Evolutionary conservation across 2,888 invertebrate species (phyloP).

Genomic region (Invenusta paracnida): DNA sequence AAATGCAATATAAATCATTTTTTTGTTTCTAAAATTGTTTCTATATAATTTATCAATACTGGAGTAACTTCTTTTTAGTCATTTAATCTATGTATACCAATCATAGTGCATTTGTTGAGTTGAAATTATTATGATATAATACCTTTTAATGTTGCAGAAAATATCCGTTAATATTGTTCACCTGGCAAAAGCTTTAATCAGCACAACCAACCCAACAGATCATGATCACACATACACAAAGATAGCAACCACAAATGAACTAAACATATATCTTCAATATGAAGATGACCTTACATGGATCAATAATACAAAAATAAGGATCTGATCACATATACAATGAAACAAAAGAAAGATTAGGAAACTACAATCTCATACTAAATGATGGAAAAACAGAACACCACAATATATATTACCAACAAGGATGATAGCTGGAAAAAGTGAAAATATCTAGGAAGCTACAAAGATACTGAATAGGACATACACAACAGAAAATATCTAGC

Average conservation of each 20-base stretch:
- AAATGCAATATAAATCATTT: no score
- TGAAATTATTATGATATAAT: no score
- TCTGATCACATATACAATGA: neutral
- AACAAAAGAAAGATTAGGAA: neutral
- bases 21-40: no score
- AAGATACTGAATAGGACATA: no score
- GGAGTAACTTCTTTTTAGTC: no score
- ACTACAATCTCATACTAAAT: neutral
- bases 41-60: no score
- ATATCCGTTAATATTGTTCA: no score
- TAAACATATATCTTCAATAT: neutral
- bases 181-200: neutral
- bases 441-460: neutral
- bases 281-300: neutral
- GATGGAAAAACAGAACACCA: neutral
- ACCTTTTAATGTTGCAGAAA: no score
- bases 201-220: neutral
- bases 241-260: neutral
- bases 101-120: no score
- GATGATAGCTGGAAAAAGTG: neutral
- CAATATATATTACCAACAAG: no score
- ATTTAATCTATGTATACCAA: no score
- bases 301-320: neutral
- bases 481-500: no score
- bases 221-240: neutral